Evolutionary conservation across 2,797 vertebrate species (phyloP), one percentile per base, ranked within the genome.

Genomic region (Nasua narica): DNA sequence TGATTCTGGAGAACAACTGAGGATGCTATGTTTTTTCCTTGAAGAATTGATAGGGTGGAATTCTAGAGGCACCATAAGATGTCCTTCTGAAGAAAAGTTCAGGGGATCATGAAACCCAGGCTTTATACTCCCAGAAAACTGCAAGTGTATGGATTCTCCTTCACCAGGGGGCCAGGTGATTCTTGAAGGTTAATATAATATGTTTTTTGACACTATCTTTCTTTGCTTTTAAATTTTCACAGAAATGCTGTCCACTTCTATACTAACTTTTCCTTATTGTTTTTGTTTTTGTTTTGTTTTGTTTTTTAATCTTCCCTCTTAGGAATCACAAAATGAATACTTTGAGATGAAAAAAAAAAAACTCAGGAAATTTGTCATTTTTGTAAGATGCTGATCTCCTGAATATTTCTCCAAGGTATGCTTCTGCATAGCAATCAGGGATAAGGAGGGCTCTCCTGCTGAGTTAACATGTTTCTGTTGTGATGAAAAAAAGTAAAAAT

Each of bases 81-180:
- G 84, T 92, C 67, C 65, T 95, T 91, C 87, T 95, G 95, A 96
- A 97, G 94, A 96, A 94, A 90, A 92, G 48, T 60, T 88, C 85
- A 90, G 72, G 60, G 60, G 60, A 32, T 91, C 82, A 89, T 52
- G 92, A 97, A 94, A 77, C 18, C 62, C 92, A 72, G 16, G 19
- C 40, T 74, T 78, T 76, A 81, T 88, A 35, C 23, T 37, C 50
- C 40, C 94, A 94, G 93, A 56, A 91, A 88, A 81, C 72, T 11
- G 18, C 90, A 85, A 90, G 69, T 96, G 21, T 89, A 3, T 65
- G 91, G 84, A 90, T 70, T 88, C 86, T 84, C 62, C 70, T 65
- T 85, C 93, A 81, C 54, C 84, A 91, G 62, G 89, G 92, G 91
- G 40, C 91, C 74, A 83, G 79, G 70, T 84, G 87, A 96, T 87